Base-by-base conservation (phyloP, 2,797 vertebrate genomes). In the Iguana delicatissima region DNA sequence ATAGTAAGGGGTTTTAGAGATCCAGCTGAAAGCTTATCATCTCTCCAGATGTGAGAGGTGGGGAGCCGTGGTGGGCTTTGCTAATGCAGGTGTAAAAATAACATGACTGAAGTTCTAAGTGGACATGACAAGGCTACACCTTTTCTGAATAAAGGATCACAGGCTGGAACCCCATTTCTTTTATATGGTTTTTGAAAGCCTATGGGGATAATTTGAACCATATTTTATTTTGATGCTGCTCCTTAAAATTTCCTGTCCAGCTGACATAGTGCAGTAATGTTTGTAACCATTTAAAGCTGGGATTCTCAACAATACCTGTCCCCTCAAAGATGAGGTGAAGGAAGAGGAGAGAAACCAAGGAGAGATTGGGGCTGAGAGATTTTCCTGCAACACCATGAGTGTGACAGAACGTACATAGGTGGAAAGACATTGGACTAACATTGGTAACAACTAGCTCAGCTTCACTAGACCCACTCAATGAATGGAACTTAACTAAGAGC, bases 21-120 rank as follows among this genome's bases (percentile, higher is more conserved):
- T 96, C 95, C 93, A 92, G 93, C 92, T 87, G 92, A 72, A 93
- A 85, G 67, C 79, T 79, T 92, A 94, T 93, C 94, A 92, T 95
- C 91, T 82, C 80, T 96, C 96, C 95, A 95, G 95, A 96, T 92
- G 93, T 85, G 95, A 95, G 89, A 89, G 91, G n/a, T 80, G 87
- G 93, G 89, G 91, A 94, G 79, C 90, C 96, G 94, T 95, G 85
- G 69, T 87, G 85, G 89, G 86, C 94, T 93, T 96, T 96, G 94
- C 83, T 95, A 93, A 96, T 72, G 89, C 85, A 94, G 89, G 67
- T 93, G 96, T 96, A 94, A 95, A 26, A 95, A 91, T 96, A 95
- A 94, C 93, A 91, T n/a, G 90, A 89, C 86, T 97, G 95, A 95
- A 96, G 95, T 95, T 97, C 94, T 96, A 97, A 96, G 95, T 95